Percentiles rank a stretch among this genome's conserved stretches.
phyloP scores from a whole-genome alignment of 2,113 vertebrate genomes.

The Gracilinanus agilis region DNA sequence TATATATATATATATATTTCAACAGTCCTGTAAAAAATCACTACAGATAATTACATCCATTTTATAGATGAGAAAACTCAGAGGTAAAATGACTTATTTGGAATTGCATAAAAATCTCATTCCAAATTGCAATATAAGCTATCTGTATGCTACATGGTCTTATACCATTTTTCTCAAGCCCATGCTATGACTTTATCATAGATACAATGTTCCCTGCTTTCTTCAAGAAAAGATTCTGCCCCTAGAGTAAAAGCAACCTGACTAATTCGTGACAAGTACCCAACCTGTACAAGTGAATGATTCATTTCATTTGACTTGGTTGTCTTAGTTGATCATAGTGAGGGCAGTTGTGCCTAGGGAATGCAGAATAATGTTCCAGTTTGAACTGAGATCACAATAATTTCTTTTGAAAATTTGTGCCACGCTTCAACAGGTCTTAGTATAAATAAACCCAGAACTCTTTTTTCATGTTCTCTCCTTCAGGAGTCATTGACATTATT shows the following conservation, averaged over 20 bases:
- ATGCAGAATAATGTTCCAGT: neutral
- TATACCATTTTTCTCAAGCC: neutral
- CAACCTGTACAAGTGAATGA: neutral
- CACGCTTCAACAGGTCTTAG: conserved; percentile 41
- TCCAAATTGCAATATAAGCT: neutral
- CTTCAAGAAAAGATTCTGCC: neutral
- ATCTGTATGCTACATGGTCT: neutral
- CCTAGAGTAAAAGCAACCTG: neutral
- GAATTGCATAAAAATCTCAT: neutral
- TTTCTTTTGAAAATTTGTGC: conserved; percentile 52
- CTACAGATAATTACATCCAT: neutral
- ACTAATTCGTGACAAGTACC: neutral
- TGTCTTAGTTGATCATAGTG: conserved; percentile 9
- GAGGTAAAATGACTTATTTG: neutral
- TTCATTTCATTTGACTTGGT: neutral
- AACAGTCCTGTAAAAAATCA: neutral
- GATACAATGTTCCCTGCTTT: conserved; percentile 12
- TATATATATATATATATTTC: too few relatives aligned
- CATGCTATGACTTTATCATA: neutral
- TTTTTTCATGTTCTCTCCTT: neutral
- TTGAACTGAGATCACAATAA: conserved; percentile 43
- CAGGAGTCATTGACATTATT: conserved; percentile 42
- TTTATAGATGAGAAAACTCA: neutral
- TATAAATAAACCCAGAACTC: conserved; percentile 44
- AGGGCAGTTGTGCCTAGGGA: conserved; percentile 1